Evolutionary conservation across 2,888 invertebrate genomes (phyloP), one percentile per base, ranked within the genome.

Genomic region (Tetranychus truncatus): DNA sequence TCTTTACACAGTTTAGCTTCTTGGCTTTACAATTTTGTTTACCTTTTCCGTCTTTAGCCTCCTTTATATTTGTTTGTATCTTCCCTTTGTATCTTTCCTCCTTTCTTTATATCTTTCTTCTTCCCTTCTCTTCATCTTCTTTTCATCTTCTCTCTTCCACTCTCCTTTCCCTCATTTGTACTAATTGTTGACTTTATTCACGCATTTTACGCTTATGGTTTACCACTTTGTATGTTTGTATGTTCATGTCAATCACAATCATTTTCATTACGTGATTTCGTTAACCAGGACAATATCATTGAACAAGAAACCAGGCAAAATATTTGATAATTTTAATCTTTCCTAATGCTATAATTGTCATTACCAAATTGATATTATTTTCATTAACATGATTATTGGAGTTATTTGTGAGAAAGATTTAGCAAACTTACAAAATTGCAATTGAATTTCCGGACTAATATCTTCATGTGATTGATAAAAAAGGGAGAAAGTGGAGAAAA

Each of bases 121-220:
- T 24, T 24, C 21, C 34, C n/a, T 69, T 69, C 20, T 24, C 20
- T 69, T 69, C 20, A 20, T 21, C 20, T 69, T 24, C 20, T 69
- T 69, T 18, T 24, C 20, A 69, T 24, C 11, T 69, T 20, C 21
- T 11, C 21, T 21, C 9, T 6, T 24, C 20, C 11, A 8, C 7
- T 18, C 9, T 69, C 11, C 34, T 21, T 24, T 21, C 69, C 20
- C 69, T 69, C 69, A 69, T 69, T 69, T 69, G 34, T 69, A 20
- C 69, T 24, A 69, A 24, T 69, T 69, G 69, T 69, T 69, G 69
- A n/a, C 20, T 21, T 21, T 21, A 67, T 67, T 21, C 21, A 69
- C 69, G 11, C 69, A 20, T 24, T 24, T 69, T 69, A 18, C 69
- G 34, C 69, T 9, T 69, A 24, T 20, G 69, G 34, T 69, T 69